Evolutionary conservation across 2,113 vertebrate species (phyloP).

Genomic region (Dasyornis broadbenti): DNA sequence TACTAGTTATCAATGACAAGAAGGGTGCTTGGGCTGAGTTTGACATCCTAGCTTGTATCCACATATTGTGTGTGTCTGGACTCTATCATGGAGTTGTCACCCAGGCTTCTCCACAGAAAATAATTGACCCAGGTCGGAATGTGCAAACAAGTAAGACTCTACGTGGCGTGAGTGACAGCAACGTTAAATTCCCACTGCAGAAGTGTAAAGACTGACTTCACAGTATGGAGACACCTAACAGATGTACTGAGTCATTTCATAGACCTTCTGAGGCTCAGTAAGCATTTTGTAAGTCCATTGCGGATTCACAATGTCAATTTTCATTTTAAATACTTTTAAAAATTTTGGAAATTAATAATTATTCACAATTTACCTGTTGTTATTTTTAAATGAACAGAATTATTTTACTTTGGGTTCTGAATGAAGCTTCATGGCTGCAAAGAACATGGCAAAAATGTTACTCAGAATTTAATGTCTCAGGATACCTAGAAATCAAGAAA

Average conservation of each 20-base stretch:
- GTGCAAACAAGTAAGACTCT: neutral
- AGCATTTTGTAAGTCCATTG: neutral
- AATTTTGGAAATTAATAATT: neutral
- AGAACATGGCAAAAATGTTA: neutral
- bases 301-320: neutral
- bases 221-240: neutral
- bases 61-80: accelerated
- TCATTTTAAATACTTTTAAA: neutral
- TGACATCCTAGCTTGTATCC: neutral
- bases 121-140: neutral
- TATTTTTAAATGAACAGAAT: neutral
- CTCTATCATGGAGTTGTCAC: neutral
- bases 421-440: neutral
- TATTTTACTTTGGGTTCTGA: neutral
- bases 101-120: neutral
- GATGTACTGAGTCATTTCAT: neutral
- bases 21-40: neutral
- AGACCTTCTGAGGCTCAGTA: neutral
- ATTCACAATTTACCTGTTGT: neutral
- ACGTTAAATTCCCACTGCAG: neutral
- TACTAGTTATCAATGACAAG: neutral
- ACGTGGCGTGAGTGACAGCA: neutral
- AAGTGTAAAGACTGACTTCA: neutral
- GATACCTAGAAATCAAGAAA: neutral
- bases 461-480: neutral